Evolutionary conservation across 2,888 invertebrate genomes (phyloP), one percentile per base, ranked within the genome.

Genomic region (Cynaeus angustus): DNA sequence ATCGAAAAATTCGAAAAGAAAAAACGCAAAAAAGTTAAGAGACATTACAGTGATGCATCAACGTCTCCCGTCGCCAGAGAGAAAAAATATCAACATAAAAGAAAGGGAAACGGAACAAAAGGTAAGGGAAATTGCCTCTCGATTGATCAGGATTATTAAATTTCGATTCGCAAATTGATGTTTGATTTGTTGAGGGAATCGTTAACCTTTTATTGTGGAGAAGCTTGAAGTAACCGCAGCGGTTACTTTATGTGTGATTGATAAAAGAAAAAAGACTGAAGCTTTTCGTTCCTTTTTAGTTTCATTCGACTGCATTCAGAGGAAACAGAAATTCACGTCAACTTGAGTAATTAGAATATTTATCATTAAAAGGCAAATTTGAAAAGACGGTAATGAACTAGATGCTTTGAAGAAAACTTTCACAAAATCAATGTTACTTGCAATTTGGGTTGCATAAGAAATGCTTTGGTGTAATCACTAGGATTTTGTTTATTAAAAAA

Each of bases 21-120:
- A 68, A 75, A 73, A 59, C 71, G 71, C 30, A 66, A 67, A 38
- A 71, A 71, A 65, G 61, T 70, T n/a, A 68, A 52, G 37, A 64
- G 71, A 56, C 64, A 26, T 50, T 61, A 52, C 52, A 72, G 72
- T 62, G 74, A 74, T 71, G 77, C 70, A 73, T 75, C 74, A 73
- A 72, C 73, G 66, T 73, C 75, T 14, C 65, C 72, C 50, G 30
- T 53, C 52, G 52, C 58, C 30, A 37, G 55, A 37, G 67, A 65
- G 41, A 66, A 70, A 46, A 52, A 64, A 56, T 28, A 59, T 53
- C 70, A 61, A 67, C 66, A 53, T 30, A 70, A 75, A 64, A 66
- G 53, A 56, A 65, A 62, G 37, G 70, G 52, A 66, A 71, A 56
- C 55, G 45, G 72, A 59, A 72, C 72, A 69, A 72, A 75, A 73